Evolutionary conservation across 2,113 vertebrate genomes (phyloP), one percentile per base, ranked within the genome.

Genomic region (Oryzias woworae): DNA sequence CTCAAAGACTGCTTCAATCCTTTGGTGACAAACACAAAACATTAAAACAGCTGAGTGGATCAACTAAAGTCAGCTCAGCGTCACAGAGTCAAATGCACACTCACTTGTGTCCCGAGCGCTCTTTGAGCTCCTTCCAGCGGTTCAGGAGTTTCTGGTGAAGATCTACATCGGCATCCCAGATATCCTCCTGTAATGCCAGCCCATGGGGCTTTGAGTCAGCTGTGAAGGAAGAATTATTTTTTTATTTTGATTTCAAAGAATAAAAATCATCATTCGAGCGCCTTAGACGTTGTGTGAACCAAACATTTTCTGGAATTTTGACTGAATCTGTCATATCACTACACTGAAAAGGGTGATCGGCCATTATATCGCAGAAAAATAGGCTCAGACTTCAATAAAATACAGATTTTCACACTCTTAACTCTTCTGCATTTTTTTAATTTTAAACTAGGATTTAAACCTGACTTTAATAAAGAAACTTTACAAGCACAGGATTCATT

Each of bases 141-240:
- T 77, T 94, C 75, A 96, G 95, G 8, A 98, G 91, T 65, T 89
- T 95, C 70, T 97, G 94, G 82, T 98, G 94, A 41, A 96, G 88
- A 78, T 97, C 96, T 74, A 95, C 96, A 67, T 99, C 97, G 2
- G 92, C 76, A 63, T 98, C 97, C 96, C 96, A 99, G 0, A 82
- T 77, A 51, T 97, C 95, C 80, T 98, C 96, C 80, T 96, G 96
- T 87, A 99, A 93, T 23, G 80, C 89, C 75, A 92, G 4, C 3
- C 91, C 93, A n/a, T 94, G 94, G 52, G 89, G 86, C 80, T 94
- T 97, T 46, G 92, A 87, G 78, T 98, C 97, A 42, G 88, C 97
- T 95, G 89, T 48, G 22, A 43, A 57, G 6, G 18, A 1, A 43
- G 15, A 47, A 14, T 0, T 2, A 8, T 10, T 14, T 8, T 8